A percentile compares a stretch with the other conserved stretches of the same genome.
Evolutionary conservation across 2,113 vertebrate genomes (phyloP).

Genomic region (Camelus bactrianus): DNA sequence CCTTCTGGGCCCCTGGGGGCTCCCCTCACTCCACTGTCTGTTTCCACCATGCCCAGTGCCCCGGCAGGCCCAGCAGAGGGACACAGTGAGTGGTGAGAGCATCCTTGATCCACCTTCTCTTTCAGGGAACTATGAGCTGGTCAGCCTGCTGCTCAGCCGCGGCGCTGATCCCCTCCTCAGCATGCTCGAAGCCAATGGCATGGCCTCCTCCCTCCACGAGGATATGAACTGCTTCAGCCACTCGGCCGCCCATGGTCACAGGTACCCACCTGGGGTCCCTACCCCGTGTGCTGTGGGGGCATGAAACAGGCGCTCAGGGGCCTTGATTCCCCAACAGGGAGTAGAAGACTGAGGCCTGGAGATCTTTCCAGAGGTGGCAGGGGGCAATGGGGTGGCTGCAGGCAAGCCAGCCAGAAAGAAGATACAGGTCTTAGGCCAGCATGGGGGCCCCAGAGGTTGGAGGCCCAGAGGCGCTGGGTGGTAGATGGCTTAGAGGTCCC

Average conservation of each 20-base stretch:
- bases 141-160: constrained; percentile 94
- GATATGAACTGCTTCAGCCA: constrained; percentile 99
- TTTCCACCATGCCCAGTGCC: not conserved
- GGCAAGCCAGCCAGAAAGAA: not conserved
- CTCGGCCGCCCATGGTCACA: constrained; percentile 96
- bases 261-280: constrained; percentile 83
- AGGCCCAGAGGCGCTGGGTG: not conserved
- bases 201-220: constrained; percentile 94
- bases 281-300: rapidly evolving
- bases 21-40: too few relatives aligned
- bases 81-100: not conserved
- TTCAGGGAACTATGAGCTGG: constrained; percentile 97
- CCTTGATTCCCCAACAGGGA: not conserved
- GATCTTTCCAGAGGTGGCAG: not conserved
- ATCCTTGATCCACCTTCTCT: not conserved
- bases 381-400: not conserved
- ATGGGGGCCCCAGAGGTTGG: not conserved
- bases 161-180: constrained; percentile 95
- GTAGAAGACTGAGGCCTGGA: not conserved
- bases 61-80: not conserved
- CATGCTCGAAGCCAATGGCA: constrained; percentile 91
- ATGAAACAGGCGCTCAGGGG: not conserved
- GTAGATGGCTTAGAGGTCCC: not conserved
- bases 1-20: not conserved
- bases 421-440: not conserved